These are phyloP conservation scores for Oophaga sylvatica DNA, from an alignment of 2,797 vertebrate genomes.

Conservation along the genomic window DNA sequence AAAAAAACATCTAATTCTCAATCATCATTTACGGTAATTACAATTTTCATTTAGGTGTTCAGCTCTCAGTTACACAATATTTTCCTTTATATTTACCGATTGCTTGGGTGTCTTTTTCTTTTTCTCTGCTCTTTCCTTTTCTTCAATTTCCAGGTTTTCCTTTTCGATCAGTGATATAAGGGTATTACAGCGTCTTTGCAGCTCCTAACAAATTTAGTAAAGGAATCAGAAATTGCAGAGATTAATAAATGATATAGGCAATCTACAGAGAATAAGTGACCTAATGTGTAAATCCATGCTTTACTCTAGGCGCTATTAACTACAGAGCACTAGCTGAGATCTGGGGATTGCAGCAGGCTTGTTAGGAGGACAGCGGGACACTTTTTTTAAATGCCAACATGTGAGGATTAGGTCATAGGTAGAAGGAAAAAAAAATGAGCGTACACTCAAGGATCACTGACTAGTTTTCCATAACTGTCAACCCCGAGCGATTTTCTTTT, in stretches of 20 bases:
- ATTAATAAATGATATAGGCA: neutral
- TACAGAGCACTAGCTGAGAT: neutral
- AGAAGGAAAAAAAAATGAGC: no score
- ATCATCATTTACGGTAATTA: neutral
- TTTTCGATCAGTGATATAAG: slow-evolving; percentile 89
- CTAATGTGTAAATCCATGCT: neutral
- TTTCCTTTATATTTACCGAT: slow-evolving; percentile 72
- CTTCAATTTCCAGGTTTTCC: slow-evolving; percentile 89
- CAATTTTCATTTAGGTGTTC: neutral
- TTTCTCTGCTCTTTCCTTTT: slow-evolving; percentile 87
- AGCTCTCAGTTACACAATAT: neutral
- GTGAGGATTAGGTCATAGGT: no score
- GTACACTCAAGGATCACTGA: no score
- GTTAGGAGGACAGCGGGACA: neutral
- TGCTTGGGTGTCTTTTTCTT: slow-evolving; percentile 84
- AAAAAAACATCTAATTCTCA: neutral
- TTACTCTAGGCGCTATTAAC: neutral
- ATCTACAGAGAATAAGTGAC: neutral
- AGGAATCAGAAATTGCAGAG: slow-evolving; percentile 55
- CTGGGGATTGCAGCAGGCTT: neutral
- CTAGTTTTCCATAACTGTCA: neutral
- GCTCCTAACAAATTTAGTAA: slow-evolving; percentile 76
- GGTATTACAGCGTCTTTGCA: slow-evolving; percentile 87
- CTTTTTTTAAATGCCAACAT: no score
- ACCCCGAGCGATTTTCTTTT: no score